Percentiles rank a stretch among this genome's conserved stretches.
phyloP scores from a whole-genome alignment of 2,113 vertebrate genomes.

The Spea bombifrons region DNA sequence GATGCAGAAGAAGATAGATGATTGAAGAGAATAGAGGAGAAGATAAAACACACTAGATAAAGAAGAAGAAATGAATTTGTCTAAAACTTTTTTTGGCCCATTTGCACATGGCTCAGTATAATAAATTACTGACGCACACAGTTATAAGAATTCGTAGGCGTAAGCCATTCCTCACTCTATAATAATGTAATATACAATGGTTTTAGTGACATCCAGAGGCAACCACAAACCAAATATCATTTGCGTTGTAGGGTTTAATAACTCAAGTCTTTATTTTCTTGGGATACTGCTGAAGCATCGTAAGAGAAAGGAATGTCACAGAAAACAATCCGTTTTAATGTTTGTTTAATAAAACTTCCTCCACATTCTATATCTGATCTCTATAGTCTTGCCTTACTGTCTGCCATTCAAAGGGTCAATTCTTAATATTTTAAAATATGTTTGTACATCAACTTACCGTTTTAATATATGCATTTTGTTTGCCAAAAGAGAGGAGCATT shows the following conservation, averaged over 20 bases:
- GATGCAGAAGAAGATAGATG: too few relatives aligned
- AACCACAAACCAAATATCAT: constrained; percentile 22
- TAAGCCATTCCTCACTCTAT: constrained; percentile 13
- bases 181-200: constrained; percentile 17
- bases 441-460: constrained; percentile 6
- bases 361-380: not conserved
- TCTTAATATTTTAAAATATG: constrained; percentile 20
- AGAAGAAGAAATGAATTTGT: too few relatives aligned
- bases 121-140: constrained; percentile 17
- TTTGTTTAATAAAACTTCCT: too few relatives aligned
- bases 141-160: constrained; percentile 3
- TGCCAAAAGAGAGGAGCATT: constrained; percentile 33
- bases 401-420: not conserved
- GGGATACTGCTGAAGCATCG: constrained; percentile 3
- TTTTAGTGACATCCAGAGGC: constrained; percentile 9
- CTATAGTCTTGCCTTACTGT: not conserved
- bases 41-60: too few relatives aligned
- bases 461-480: constrained; percentile 17
- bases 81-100: too few relatives aligned
- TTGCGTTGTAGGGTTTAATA: constrained; percentile 26
- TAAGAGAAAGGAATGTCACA: not conserved
- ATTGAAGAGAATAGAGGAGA: too few relatives aligned
- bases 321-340: too few relatives aligned
- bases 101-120: too few relatives aligned
- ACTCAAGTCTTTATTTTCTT: constrained; percentile 10